Base-by-base conservation (phyloP, 2,113 vertebrate genomes). In the Mastomys coucha region DNA sequence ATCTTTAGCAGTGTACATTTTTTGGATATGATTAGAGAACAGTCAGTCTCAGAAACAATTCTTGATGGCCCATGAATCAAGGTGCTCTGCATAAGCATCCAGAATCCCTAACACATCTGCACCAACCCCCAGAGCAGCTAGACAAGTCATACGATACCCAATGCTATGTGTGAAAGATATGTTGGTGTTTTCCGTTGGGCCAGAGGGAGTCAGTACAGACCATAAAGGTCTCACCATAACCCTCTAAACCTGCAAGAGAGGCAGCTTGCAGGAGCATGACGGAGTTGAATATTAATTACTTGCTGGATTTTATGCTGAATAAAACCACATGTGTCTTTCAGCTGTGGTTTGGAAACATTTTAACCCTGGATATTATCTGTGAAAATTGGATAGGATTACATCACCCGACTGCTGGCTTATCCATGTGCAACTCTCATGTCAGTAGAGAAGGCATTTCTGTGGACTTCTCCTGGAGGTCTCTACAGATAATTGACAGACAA, bases 261-360 rank as follows among this genome's bases (percentile, higher is more conserved):
- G 56, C 42, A 77, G 67, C 72, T 97, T 96, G 95, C 93, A 97
- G 92, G 76, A 96, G 88, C 96, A 92, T 96, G 93, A 97, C 93
- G 95, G 92, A 95, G 76, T 58, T 85, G 91, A 96, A 70, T 96
- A 96, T 96, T 97, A 96, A 97, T 97, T 98, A 94, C 92, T 96
- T 96, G 93, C 95, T 96, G 88, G 96, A 95, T 97, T 98, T 98
- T 97, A 96, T 97, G 95, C 93, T 7, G n/a, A 96, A 97, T 96
- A 97, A 97, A 97, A 93, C 94, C 97, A 98, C 94, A 97, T 97
- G 95, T 97, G 97, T 95, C 97, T 96, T 96, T 97, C 96, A 98
- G 95, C 97, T 98, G 96, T 97, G 96, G 93, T 95, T 97, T 97
- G 95, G 95, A 96, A 97, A 95, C 91, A 89, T 96, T 97, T 97